These are phyloP conservation scores for Strigamia maritima DNA, from an alignment of 2,888 invertebrate genomes.

Conservation along the genomic window DNA sequence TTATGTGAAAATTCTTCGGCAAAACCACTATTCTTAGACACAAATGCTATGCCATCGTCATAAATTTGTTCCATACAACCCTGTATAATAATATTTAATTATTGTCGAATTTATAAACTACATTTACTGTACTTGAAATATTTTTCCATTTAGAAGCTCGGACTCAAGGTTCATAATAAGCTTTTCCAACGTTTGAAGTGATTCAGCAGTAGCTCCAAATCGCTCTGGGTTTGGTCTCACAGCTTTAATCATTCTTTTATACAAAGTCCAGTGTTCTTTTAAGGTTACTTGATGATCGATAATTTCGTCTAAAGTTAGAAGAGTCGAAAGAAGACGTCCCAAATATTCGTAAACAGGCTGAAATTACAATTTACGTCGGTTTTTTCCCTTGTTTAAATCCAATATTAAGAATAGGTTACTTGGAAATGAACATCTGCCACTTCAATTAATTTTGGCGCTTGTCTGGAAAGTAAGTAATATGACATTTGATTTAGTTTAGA, in stretches of 20 bases:
- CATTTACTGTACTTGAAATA: slow-evolving; percentile 62
- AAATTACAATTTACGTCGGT: background rate
- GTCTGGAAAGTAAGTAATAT: slow-evolving; percentile 45
- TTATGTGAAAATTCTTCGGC: slow-evolving; percentile 66
- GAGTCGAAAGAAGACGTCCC: slow-evolving; percentile 55
- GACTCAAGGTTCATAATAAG: slow-evolving; percentile 68
- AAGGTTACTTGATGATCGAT: slow-evolving; percentile 60
- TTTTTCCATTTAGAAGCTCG: slow-evolving; percentile 65
- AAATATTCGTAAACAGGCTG: slow-evolving; percentile 55
- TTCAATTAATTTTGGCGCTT: slow-evolving; percentile 51
- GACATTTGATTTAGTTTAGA: slow-evolving; percentile 15
- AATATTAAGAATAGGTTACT: slow-evolving; percentile 45
- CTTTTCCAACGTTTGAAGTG: slow-evolving; percentile 66
- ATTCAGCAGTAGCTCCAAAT: slow-evolving; percentile 61
- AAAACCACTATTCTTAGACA: slow-evolving; percentile 54
- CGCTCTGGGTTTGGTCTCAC: slow-evolving; percentile 63
- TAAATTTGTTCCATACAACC: slow-evolving; percentile 53
- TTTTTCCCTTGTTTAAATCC: background rate
- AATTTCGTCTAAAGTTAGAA: slow-evolving; percentile 66
- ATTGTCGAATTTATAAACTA: background rate
- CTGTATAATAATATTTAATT: slow-evolving; percentile 45
- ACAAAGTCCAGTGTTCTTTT: slow-evolving; percentile 71
- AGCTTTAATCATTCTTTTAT: slow-evolving; percentile 69
- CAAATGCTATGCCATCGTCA: slow-evolving; percentile 50
- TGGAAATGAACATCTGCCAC: slow-evolving; percentile 53